Evolutionary conservation across 2,888 invertebrate species (phyloP).

Genomic region (Amorpha juglandis): DNA sequence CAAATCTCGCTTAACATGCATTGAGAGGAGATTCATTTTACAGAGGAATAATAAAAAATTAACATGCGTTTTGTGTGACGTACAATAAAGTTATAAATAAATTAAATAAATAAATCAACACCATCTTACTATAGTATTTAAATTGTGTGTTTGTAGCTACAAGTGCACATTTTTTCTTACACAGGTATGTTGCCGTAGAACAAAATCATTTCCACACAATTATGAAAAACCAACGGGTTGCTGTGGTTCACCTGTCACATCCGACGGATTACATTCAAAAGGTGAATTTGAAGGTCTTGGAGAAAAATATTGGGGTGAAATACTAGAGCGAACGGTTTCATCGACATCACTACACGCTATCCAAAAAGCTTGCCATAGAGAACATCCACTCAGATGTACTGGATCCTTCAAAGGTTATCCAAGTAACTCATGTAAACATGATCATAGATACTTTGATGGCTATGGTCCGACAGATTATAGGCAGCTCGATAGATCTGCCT

Average conservation of each 20-base stretch:
- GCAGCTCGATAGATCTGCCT: conserved; percentile 75
- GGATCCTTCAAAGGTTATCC: conserved; percentile 80
- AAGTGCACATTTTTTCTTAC: neutral
- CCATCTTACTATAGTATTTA: no score
- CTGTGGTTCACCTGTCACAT: conserved; percentile 76
- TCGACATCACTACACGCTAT: conserved; percentile 89
- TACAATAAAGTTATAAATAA: no score
- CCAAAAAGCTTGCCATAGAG: conserved; percentile 81
- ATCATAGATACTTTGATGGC: conserved; percentile 74
- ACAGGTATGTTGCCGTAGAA: conserved; percentile 75
- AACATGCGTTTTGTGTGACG: no score
- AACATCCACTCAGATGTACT: conserved; percentile 64
- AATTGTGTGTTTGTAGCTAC: no score
- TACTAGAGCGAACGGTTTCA: conserved; percentile 90
- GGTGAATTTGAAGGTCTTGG: conserved; percentile 87
- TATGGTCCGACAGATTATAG: conserved; percentile 74
- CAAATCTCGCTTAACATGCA: no score
- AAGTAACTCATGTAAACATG: conserved; percentile 70
- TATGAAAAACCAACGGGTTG: conserved; percentile 78
- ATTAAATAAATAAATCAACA: no score
- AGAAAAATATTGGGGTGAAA: conserved; percentile 91
- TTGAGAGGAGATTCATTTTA: no score
- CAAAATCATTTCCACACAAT: conserved; percentile 64
- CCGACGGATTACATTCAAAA: conserved; percentile 78
- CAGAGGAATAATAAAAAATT: neutral